These are phyloP conservation scores for Saiga tatarica DNA, from an alignment of 2,113 vertebrate genomes.

Conservation along the genomic window DNA sequence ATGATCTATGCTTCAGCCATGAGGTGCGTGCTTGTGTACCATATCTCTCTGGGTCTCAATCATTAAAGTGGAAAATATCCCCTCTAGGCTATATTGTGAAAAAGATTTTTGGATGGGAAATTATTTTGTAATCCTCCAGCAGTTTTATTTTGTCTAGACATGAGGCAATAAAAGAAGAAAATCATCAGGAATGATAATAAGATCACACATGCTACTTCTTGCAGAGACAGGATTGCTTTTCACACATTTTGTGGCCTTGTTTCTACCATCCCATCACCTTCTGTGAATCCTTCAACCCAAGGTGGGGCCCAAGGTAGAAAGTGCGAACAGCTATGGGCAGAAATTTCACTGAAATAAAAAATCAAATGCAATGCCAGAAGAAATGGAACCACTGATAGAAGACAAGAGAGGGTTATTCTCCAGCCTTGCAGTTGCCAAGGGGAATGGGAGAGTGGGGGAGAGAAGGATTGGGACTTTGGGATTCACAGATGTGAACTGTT, in stretches of 20 bases:
- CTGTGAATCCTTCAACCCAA: background rate
- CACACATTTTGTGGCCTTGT: background rate
- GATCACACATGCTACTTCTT: background rate
- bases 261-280: background rate
- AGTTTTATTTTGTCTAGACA: constrained; percentile 71
- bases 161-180: constrained; percentile 63
- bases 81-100: constrained; percentile 47
- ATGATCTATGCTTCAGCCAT: constrained; percentile 20
- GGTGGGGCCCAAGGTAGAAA: background rate
- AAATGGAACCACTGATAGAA: background rate
- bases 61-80: constrained; percentile 55
- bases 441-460: background rate
- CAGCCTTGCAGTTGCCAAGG: background rate
- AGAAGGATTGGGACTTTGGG: background rate
- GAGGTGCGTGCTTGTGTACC: background rate
- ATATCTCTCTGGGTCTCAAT: constrained; percentile 29
- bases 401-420: background rate
- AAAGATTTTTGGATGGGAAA: constrained; percentile 53
- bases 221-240: background rate
- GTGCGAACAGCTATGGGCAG: background rate
- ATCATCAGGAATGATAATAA: constrained; percentile 59
- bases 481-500: background rate
- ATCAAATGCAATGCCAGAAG: background rate
- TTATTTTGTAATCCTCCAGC: constrained; percentile 51
- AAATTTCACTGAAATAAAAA: background rate